phyloP scores from a whole-genome alignment of 2,113 vertebrate genomes.

The Tautogolabrus adspersus region DNA sequence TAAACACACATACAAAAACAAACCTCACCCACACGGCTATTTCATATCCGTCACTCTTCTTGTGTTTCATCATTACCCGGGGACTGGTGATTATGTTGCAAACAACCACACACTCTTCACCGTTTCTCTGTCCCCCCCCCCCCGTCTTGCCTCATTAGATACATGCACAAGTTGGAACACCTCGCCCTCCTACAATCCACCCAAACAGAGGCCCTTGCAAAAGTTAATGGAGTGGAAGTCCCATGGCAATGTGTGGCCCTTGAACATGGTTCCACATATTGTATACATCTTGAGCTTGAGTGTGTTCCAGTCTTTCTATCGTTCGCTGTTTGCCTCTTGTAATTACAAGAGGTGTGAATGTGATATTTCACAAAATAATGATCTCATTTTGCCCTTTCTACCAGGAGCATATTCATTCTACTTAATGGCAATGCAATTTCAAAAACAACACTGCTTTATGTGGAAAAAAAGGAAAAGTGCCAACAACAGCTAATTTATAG shows the following conservation, averaged over 20 bases:
- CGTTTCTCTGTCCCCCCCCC: not conserved
- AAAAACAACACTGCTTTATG: conserved; percentile 15
- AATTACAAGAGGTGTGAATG: conserved; percentile 50
- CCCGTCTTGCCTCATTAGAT: conserved; percentile 61
- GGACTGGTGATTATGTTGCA: conserved; percentile 50
- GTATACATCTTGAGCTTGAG: not conserved
- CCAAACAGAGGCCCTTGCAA: conserved; percentile 50
- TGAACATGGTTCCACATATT: conserved; percentile 41
- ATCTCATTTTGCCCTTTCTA: not conserved
- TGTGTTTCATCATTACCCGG: conserved; percentile 22
- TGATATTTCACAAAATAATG: conserved; percentile 33
- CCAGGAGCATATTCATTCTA: conserved; percentile 24
- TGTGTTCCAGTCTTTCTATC: not conserved
- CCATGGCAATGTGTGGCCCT: conserved; percentile 43
- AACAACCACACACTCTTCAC: conserved; percentile 42
- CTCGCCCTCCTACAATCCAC: conserved; percentile 30
- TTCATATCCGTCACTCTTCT: conserved; percentile 12
- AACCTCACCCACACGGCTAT: conserved; percentile 3
- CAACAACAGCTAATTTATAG: conserved; percentile 37
- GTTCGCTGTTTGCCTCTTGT: conserved; percentile 13
- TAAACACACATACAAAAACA: conserved; percentile 37
- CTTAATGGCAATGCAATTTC: conserved; percentile 18
- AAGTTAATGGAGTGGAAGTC: conserved; percentile 67
- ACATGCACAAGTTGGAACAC: conserved; percentile 37
- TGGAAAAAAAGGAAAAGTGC: conserved; percentile 1